Percentiles rank a stretch among this genome's conserved stretches.
Conservation (phyloP, 2,797 vertebrate species). For the Cetoscarus ocellatus region DNA sequence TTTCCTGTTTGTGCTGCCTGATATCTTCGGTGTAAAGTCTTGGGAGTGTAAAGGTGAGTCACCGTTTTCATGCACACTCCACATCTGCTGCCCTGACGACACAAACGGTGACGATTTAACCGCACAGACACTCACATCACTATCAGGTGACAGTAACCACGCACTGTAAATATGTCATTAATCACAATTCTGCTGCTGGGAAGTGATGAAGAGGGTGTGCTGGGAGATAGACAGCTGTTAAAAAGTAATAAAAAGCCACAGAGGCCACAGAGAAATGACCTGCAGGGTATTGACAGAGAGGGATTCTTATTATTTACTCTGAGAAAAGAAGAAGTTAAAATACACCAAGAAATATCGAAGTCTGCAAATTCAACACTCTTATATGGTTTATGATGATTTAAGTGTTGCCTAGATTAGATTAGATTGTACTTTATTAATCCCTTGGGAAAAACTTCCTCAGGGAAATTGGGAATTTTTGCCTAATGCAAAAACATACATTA, state of each 20-base stretch:
- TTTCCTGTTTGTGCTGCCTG: not conserved
- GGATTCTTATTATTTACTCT: not conserved
- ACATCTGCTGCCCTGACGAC: conserved; percentile 23
- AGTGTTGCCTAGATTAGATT: too few relatives aligned
- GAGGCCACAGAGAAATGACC: too few relatives aligned
- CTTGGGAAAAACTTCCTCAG: too few relatives aligned
- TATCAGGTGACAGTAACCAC: not conserved
- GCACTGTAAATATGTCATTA: not conserved
- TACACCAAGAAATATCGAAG: too few relatives aligned
- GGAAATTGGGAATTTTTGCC: too few relatives aligned
- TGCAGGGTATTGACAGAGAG: not conserved
- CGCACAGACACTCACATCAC: not conserved
- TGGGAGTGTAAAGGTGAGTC: conserved; percentile 23
- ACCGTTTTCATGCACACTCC: conserved; percentile 2
- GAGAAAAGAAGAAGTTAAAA: too few relatives aligned
- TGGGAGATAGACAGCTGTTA: not conserved
- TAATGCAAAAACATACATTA: too few relatives aligned
- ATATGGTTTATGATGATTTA: too few relatives aligned
- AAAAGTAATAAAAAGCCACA: too few relatives aligned
- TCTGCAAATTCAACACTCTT: too few relatives aligned
- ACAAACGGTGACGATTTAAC: not conserved
- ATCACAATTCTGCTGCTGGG: conserved; percentile 4
- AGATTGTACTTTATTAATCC: too few relatives aligned
- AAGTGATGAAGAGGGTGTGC: not conserved
- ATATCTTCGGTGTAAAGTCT: not conserved